Evolutionary conservation across 2,888 invertebrate genomes (phyloP).

Genomic region (Ypsolopha sequella): DNA sequence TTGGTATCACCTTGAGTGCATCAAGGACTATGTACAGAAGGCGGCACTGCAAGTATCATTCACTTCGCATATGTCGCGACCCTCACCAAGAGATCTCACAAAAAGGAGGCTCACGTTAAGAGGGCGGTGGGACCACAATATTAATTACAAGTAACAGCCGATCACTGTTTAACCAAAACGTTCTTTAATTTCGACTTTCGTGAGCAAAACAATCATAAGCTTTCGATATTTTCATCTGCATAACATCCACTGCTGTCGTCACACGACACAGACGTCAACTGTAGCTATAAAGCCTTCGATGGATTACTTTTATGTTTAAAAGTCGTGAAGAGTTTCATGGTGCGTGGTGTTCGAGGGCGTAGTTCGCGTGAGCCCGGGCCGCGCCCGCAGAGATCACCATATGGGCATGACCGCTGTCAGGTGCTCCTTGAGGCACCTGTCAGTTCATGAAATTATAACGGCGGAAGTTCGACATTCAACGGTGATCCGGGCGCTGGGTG

Average conservation of each 20-base stretch:
- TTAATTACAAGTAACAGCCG: conserved; percentile 41
- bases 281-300: background rate
- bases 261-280: background rate
- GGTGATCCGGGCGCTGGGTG: background rate
- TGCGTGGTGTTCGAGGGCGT: conserved; percentile 11
- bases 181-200: background rate
- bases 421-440: conserved; percentile 53
- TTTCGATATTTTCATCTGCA: background rate
- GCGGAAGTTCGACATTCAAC: background rate
- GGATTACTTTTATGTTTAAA: background rate
- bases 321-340: background rate
- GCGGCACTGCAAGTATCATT: background rate
- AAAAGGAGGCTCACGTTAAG: conserved; percentile 34
- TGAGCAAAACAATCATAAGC: background rate
- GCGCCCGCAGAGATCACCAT: conserved; percentile 33
- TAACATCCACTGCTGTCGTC: background rate
- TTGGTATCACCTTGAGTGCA: background rate
- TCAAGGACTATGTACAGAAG: background rate
- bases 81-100: conserved; percentile 13
- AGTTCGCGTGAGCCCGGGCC: conserved; percentile 35
- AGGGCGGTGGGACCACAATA: conserved; percentile 39
- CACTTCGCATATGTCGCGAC: conserved; percentile 45
- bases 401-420: conserved; percentile 62
- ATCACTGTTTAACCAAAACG: conserved; percentile 22
- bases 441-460: conserved; percentile 27